phyloP scores from a whole-genome alignment of 2,888 invertebrate genomes.

The Antitype chi region DNA sequence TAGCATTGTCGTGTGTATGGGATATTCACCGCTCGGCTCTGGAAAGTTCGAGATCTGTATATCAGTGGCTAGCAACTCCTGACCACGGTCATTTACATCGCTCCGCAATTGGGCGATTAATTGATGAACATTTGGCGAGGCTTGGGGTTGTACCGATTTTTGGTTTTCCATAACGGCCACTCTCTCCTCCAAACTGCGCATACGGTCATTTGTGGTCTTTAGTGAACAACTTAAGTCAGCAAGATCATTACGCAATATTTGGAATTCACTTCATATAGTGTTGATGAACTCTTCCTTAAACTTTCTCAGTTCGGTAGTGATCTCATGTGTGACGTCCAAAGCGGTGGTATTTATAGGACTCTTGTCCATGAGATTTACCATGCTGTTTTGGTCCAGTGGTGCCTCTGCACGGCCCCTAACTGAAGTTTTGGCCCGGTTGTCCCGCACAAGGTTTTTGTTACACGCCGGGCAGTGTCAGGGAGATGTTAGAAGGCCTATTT shows the following conservation, averaged over 20 bases:
- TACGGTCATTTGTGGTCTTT: not conserved
- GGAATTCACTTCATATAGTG: not conserved
- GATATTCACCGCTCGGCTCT: not conserved
- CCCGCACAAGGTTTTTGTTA: not conserved
- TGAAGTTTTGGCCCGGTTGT: not conserved
- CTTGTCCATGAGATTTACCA: not conserved
- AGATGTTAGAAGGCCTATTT: not conserved
- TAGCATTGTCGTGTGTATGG: too few relatives aligned
- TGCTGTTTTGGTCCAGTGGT: not conserved
- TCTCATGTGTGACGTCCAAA: too few relatives aligned
- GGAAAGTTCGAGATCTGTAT: not conserved
- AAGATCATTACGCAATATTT: not conserved
- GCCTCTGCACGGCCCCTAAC: not conserved
- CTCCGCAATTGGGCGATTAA: not conserved
- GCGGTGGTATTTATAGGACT: too few relatives aligned
- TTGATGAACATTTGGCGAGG: not conserved
- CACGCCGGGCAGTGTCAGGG: not conserved
- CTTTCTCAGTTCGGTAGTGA: not conserved
- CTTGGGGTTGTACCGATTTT: not conserved
- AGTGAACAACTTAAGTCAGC: not conserved
- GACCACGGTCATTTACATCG: not conserved
- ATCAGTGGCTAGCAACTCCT: constrained; percentile 1
- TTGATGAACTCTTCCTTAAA: not conserved
- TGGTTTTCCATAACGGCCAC: not conserved
- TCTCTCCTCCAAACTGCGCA: not conserved